Conservation (phyloP, 2,113 vertebrate species). For the Gnathonemus echidnorhynchus region DNA sequence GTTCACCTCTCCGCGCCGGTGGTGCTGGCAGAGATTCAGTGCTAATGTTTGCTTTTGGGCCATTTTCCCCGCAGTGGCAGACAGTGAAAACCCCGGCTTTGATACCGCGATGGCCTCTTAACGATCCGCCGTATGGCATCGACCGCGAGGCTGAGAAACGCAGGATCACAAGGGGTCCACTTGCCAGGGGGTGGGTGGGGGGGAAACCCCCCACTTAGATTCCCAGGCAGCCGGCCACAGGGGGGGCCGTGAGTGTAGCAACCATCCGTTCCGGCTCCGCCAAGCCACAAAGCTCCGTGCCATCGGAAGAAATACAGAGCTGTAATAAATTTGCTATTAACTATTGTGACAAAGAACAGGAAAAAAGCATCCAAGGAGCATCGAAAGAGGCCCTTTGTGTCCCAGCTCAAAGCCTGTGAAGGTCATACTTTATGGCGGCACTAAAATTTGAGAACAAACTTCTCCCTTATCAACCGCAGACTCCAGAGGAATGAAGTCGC, state of each 20-base stretch:
- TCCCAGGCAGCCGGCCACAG: not conserved
- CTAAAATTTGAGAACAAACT: not conserved
- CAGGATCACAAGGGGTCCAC: not conserved
- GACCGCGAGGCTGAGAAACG: not conserved
- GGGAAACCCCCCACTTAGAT: not conserved
- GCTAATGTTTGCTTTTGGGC: not conserved
- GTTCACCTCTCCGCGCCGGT: not conserved
- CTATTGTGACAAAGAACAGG: conserved; percentile 23
- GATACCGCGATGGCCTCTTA: not conserved
- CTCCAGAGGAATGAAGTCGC: not conserved
- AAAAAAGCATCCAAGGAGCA: not conserved
- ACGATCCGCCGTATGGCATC: not conserved
- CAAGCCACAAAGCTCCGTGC: not conserved
- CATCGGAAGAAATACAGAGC: not conserved
- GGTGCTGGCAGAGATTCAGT: not conserved
- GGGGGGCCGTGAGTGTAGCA: not conserved
- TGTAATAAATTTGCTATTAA: conserved; percentile 28
- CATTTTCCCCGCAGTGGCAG: not conserved
- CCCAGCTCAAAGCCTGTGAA: conserved; percentile 17
- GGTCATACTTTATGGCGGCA: conserved; percentile 28
- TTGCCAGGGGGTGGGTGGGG: not conserved
- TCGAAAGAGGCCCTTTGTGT: conserved; percentile 28
- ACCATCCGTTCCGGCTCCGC: not conserved
- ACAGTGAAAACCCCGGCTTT: not conserved
- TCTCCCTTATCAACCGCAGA: not conserved